Conservation (phyloP, 2,888 invertebrate species). For the Myopa testacea region DNA sequence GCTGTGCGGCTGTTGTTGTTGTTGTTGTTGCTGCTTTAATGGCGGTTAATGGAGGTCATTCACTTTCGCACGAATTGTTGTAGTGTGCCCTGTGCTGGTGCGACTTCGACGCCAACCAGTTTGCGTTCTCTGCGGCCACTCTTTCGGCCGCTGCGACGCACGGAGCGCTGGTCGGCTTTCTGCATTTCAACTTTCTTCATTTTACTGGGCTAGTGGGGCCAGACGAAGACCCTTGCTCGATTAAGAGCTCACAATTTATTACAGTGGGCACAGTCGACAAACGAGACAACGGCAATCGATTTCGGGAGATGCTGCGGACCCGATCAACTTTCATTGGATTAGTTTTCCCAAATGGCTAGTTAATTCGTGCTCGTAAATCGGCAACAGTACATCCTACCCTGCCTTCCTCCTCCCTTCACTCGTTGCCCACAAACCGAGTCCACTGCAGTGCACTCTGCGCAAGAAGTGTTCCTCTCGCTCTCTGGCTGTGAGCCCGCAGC, state of each 20-base stretch:
- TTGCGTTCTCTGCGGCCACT: background rate
- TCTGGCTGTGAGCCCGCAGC: background rate
- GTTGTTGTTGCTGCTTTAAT: slow-evolving; percentile 53
- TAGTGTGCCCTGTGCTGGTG: slow-evolving; percentile 52
- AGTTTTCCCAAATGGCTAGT: no score
- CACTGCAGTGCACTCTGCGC: background rate
- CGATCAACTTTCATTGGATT: no score
- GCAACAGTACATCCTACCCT: background rate
- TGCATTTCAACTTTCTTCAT: background rate
- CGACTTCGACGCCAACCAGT: slow-evolving; percentile 1
- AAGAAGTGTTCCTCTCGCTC: no score
- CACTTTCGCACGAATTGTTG: slow-evolving; percentile 68
- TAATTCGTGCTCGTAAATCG: no score
- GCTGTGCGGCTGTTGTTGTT: slow-evolving; percentile 19
- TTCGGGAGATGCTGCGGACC: background rate
- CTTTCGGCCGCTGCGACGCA: background rate
- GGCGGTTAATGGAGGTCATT: slow-evolving; percentile 69
- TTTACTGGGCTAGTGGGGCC: background rate
- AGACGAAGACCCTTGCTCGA: background rate
- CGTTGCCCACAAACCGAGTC: background rate
- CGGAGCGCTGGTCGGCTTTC: background rate
- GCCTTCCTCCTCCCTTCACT: background rate
- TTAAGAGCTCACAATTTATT: no score
- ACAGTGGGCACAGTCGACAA: background rate
- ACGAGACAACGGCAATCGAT: background rate